Evolutionary conservation across 64 coral and sea anemone species (phyloP).

Genomic region (Montipora sp.): DNA sequence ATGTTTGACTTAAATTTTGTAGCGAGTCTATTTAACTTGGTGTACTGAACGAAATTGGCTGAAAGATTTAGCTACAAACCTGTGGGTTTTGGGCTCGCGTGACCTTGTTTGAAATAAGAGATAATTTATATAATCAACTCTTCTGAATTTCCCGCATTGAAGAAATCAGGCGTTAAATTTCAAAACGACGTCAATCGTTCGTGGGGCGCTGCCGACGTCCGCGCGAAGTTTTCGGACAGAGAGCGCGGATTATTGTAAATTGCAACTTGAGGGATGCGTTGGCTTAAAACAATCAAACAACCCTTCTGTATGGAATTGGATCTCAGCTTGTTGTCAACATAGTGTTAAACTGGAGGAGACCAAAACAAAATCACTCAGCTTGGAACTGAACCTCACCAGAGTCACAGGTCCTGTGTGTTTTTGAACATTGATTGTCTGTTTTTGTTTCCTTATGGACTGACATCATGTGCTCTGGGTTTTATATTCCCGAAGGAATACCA

Average conservation of each 20-base stretch:
- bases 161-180: slow-evolving; percentile 37
- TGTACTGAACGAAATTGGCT: too few species aligned
- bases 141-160: background rate
- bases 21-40: too few species aligned
- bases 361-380: background rate
- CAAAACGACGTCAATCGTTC: slow-evolving; percentile 26
- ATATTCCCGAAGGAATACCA: background rate
- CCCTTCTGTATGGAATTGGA: background rate
- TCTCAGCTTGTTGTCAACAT: background rate
- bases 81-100: background rate
- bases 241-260: background rate
- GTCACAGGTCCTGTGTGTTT: slow-evolving; percentile 4
- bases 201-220: background rate
- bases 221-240: background rate
- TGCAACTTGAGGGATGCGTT: background rate
- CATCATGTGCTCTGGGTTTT: background rate
- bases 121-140: background rate
- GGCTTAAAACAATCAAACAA: background rate
- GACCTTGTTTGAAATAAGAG: slow-evolving; percentile 12
- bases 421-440: slow-evolving; percentile 3
- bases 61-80: background rate
- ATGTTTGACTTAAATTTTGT: background rate
- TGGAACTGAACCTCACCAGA: background rate
- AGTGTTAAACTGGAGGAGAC: slow-evolving; percentile 4
- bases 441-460: slow-evolving; percentile 1